phyloP scores from a whole-genome alignment of 2,797 vertebrate genomes.

The Xiphorhynchus erythropygius region DNA sequence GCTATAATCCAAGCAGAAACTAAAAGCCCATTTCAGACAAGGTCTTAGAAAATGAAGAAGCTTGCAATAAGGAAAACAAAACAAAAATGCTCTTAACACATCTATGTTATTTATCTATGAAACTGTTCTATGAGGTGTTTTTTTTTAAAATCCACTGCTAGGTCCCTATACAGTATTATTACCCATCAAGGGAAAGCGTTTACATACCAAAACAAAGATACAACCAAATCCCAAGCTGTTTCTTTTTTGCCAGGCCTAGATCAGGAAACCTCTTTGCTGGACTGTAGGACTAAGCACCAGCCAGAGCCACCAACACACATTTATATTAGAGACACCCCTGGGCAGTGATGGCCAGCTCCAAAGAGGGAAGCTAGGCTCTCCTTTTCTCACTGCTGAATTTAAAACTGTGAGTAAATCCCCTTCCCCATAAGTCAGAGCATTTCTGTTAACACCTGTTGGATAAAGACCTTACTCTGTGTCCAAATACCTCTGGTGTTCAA shows the following conservation, averaged over 20 bases:
- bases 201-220: not conserved
- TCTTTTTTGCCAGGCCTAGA: not conserved
- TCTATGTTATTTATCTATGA: not conserved
- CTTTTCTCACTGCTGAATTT: not conserved
- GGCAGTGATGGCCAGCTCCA: not conserved
- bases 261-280: not conserved
- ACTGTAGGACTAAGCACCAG: not conserved
- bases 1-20: not conserved
- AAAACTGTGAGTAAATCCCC: not conserved
- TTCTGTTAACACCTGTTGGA: not conserved
- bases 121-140: accelerated
- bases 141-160: not conserved
- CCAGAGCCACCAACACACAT: not conserved
- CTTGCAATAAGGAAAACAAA: not conserved
- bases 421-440: not conserved
- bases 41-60: not conserved
- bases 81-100: not conserved
- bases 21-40: not conserved
- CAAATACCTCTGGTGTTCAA: not conserved
- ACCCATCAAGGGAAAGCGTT: not conserved
- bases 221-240: not conserved
- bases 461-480: not conserved
- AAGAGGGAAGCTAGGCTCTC: not conserved
- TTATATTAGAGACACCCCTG: too few relatives aligned
- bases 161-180: not conserved